These are phyloP conservation scores for Macrophya annulata DNA, from an alignment of 2,888 invertebrate species.

Conservation along the genomic window DNA sequence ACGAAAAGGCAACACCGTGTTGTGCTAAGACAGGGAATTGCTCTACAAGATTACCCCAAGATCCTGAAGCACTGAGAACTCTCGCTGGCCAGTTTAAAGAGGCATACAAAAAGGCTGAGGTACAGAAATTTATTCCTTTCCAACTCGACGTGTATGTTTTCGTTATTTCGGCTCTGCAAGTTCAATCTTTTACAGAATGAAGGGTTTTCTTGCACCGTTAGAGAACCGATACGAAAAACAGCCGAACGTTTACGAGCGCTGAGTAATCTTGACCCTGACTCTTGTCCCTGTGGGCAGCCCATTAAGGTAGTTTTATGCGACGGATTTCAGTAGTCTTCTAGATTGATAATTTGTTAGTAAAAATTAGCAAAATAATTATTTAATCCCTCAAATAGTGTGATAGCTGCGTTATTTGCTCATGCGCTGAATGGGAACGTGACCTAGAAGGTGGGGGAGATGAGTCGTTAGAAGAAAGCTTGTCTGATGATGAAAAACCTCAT, in stretches of 20 bases:
- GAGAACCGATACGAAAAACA: slow-evolving; percentile 50
- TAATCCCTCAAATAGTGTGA: slow-evolving; percentile 56
- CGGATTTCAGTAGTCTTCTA: background rate
- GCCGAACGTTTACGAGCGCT: slow-evolving; percentile 41
- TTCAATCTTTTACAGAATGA: slow-evolving; percentile 5
- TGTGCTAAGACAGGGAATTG: slow-evolving; percentile 6
- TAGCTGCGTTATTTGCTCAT: slow-evolving; percentile 61
- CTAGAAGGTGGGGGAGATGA: slow-evolving; percentile 55
- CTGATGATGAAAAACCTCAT: background rate
- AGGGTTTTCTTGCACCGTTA: slow-evolving; percentile 25
- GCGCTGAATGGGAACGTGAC: slow-evolving; percentile 61
- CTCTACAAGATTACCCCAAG: background rate
- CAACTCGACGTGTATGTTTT: background rate
- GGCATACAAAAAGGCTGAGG: slow-evolving; percentile 51
- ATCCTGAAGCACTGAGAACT: slow-evolving; percentile 44
- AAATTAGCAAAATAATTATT: background rate
- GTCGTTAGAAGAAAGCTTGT: slow-evolving; percentile 27
- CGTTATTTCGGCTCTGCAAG: background rate
- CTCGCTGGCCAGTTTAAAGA: slow-evolving; percentile 41
- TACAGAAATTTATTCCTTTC: background rate
- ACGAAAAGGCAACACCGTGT: slow-evolving; percentile 11
- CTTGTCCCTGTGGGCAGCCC: slow-evolving; percentile 56
- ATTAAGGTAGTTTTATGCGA: slow-evolving; percentile 42
- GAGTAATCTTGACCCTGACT: slow-evolving; percentile 41
- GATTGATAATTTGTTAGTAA: background rate